Evolutionary conservation across 2,888 invertebrate genomes (phyloP).

Genomic region (Heteropelma amictum): DNA sequence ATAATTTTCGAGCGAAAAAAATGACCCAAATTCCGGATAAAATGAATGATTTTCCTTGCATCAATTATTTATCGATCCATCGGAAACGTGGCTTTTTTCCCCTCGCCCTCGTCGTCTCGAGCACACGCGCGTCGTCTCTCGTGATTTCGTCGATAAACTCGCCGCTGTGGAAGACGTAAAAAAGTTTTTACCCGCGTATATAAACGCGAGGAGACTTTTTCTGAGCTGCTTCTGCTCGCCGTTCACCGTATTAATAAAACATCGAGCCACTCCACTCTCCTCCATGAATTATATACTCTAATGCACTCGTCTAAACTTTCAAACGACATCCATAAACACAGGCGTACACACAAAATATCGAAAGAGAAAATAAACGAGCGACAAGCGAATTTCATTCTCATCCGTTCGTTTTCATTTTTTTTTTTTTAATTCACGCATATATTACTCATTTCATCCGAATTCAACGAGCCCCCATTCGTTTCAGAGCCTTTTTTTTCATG

Average conservation of each 20-base stretch:
- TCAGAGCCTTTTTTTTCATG: too few species aligned
- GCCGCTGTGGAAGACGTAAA: conserved; percentile 1
- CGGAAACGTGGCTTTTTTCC: background rate
- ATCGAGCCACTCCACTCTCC: conserved; percentile 21
- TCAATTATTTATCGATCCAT: conserved; percentile 17
- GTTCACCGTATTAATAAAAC: conserved; percentile 36
- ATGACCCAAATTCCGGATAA: too few species aligned
- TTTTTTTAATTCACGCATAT: too few species aligned
- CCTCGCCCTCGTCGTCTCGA: too few species aligned
- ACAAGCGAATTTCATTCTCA: too few species aligned
- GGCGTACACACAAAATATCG: background rate
- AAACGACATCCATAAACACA: background rate
- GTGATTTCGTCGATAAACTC: conserved; percentile 18
- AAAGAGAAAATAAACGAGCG: background rate
- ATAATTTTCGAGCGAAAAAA: too few species aligned
- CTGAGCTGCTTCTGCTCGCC: background rate
- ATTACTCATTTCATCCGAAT: too few species aligned
- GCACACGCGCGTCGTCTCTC: background rate
- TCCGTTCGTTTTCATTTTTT: too few species aligned
- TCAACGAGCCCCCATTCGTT: too few species aligned
- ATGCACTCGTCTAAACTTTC: background rate
- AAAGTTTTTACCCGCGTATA: conserved; percentile 41
- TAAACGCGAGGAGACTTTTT: background rate
- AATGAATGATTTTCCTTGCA: too few species aligned
- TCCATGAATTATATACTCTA: conserved; percentile 33